Conservation (phyloP, 1,140 invertebrate genomes). For the Heliconius eleuchia region DNA sequence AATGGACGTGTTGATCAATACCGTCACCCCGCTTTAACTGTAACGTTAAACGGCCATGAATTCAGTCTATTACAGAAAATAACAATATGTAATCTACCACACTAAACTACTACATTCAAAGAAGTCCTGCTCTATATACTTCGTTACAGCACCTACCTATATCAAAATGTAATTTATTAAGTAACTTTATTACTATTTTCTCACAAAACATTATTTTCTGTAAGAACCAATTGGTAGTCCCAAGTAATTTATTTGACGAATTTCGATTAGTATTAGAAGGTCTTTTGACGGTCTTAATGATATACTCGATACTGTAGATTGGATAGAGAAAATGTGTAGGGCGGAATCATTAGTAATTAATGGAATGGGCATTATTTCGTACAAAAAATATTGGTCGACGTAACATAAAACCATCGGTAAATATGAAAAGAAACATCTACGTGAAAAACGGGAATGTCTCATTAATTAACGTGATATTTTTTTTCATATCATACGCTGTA, state of each 20-base stretch:
- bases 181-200: not conserved
- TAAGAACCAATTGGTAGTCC: conserved; percentile 17
- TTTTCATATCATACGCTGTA: not conserved
- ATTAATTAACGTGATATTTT: conserved; percentile 13
- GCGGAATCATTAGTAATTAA: conserved; percentile 44
- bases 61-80: no score
- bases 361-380: conserved; percentile 33
- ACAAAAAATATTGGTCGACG: conserved; percentile 18
- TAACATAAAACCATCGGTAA: conserved; percentile 6
- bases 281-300: conserved; percentile 39
- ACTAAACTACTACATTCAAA: no score
- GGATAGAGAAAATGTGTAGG: conserved; percentile 38
- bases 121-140: not conserved
- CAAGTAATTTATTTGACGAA: conserved; percentile 24
- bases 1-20: not conserved
- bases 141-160: not conserved
- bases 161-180: not conserved
- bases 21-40: not conserved
- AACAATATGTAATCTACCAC: no score
- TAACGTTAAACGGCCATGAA: not conserved
- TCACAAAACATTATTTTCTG: conserved; percentile 11
- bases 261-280: conserved; percentile 37
- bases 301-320: conserved; percentile 35
- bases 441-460: conserved; percentile 12
- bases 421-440: conserved; percentile 15